These are phyloP conservation scores for Zingel zingel DNA, from an alignment of 2,113 vertebrate species.

Conservation along the genomic window DNA sequence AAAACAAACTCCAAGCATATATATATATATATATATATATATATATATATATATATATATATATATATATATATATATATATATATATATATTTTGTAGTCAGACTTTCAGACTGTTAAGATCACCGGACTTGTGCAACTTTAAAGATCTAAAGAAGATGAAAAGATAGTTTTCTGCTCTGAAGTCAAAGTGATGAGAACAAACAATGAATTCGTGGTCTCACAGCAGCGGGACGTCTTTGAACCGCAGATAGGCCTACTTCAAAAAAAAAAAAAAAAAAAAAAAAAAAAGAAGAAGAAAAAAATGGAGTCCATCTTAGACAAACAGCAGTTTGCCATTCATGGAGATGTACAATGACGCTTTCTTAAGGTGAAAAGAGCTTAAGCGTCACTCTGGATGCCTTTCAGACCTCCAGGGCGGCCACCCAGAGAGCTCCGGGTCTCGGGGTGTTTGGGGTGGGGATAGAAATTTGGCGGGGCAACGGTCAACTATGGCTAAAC, in stretches of 20 bases:
- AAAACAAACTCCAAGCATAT: background rate
- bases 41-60: no score
- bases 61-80: no score
- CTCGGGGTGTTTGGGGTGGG: constrained; percentile 15
- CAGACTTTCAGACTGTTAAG: background rate
- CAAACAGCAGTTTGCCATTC: constrained; percentile 81
- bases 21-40: no score
- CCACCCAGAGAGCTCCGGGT: constrained; percentile 82
- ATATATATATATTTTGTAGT: background rate
- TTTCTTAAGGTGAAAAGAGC: constrained; percentile 66
- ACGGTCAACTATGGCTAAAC: constrained; percentile 62
- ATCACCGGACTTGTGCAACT: background rate
- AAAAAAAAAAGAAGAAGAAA: constrained; percentile 12
- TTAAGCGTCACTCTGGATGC: constrained; percentile 81
- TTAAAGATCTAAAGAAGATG: constrained; percentile 11
- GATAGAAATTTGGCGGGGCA: constrained; percentile 50
- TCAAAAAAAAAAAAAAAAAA: constrained; percentile 10
- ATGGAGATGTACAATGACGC: constrained; percentile 78
- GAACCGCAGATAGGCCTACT: constrained; percentile 33
- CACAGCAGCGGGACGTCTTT: constrained; percentile 25
- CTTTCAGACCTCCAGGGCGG: constrained; percentile 81
- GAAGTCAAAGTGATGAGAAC: constrained; percentile 7
- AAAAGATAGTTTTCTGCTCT: constrained; percentile 5
- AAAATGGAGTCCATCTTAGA: constrained; percentile 54
- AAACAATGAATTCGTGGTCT: constrained; percentile 9